These are phyloP conservation scores for Nasonia oneida DNA, from an alignment of 2,888 invertebrate genomes.

Conservation along the genomic window DNA sequence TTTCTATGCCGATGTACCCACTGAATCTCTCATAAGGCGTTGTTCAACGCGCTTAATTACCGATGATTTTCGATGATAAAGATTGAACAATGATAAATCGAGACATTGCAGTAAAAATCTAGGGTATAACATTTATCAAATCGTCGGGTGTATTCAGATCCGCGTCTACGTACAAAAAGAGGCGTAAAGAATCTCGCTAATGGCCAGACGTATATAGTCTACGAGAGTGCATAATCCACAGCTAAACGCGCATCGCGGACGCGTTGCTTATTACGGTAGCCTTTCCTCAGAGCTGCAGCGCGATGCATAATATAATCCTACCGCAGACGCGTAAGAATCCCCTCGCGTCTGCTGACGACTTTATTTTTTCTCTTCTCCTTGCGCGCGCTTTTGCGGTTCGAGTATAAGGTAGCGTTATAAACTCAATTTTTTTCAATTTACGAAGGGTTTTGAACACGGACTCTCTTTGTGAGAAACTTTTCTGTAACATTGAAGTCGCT, in stretches of 20 bases:
- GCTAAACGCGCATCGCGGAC: slow-evolving; percentile 21
- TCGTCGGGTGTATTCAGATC: neutral
- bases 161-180: neutral
- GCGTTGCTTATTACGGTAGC: slow-evolving; percentile 41
- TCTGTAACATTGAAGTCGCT: neutral
- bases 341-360: neutral
- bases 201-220: neutral
- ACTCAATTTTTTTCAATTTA: neutral
- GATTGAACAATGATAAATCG: neutral
- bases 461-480: neutral
- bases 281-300: neutral
- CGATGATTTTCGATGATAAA: neutral
- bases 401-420: neutral
- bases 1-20: neutral
- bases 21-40: neutral
- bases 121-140: neutral
- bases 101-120: neutral
- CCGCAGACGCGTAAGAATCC: slow-evolving; percentile 29
- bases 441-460: neutral
- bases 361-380: slow-evolving; percentile 1
- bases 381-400: neutral
- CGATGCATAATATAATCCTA: slow-evolving; percentile 44
- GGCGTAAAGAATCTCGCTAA: neutral
- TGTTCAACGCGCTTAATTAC: neutral
- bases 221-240: neutral